These are phyloP conservation scores for Cataglyphis cursor DNA, from an alignment of 2,888 invertebrate species.

Conservation along the genomic window DNA sequence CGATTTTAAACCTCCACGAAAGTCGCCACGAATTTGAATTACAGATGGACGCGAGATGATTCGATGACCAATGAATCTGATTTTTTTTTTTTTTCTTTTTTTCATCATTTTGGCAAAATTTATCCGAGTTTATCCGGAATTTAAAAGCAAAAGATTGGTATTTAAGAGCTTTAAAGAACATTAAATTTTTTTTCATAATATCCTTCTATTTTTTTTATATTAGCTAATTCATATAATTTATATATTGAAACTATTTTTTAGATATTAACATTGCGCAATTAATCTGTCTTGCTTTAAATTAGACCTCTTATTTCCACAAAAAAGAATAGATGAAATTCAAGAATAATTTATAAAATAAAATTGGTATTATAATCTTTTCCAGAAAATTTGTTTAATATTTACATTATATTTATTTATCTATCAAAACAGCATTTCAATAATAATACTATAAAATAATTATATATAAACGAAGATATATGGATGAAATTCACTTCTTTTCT, in stretches of 20 bases:
- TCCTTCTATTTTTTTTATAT: neutral
- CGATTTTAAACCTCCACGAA: slow-evolving; percentile 28
- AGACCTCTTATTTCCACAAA: neutral
- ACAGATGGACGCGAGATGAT: slow-evolving; percentile 4
- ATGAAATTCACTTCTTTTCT: neutral
- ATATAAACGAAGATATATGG: neutral
- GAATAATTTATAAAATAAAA: neutral
- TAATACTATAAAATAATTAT: neutral
- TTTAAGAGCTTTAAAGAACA: neutral
- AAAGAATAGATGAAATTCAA: neutral
- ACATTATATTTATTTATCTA: neutral
- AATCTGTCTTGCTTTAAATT: neutral
- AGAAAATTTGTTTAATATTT: neutral
- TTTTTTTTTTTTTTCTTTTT: neutral
- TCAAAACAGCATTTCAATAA: neutral
- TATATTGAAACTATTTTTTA: neutral
- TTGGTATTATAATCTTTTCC: neutral
- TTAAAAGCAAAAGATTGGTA: neutral
- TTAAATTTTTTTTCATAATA: neutral
- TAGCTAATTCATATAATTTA: neutral
- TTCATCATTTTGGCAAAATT: neutral
- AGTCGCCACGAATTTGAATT: slow-evolving; percentile 19
- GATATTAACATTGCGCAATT: neutral
- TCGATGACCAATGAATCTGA: neutral
- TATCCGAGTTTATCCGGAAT: neutral